These are phyloP conservation scores for Enhydra lutris DNA, from an alignment of 2,113 vertebrate species.

Conservation along the genomic window DNA sequence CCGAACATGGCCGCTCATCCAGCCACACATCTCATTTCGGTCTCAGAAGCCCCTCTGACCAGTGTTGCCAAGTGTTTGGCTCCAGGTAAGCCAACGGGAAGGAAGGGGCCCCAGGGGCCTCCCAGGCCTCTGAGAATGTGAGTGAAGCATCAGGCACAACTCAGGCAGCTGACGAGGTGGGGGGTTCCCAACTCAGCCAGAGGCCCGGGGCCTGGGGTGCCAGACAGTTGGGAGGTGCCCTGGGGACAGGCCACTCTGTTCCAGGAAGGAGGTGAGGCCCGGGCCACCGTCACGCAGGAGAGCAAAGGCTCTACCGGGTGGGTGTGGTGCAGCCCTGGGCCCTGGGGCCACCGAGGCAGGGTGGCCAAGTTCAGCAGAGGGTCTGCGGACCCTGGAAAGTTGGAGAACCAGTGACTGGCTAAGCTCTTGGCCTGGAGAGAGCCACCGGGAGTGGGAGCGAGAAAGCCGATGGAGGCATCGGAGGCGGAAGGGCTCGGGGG, in stretches of 20 bases:
- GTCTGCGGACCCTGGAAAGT: background rate
- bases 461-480: background rate
- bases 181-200: background rate
- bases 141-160: background rate
- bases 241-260: background rate
- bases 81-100: background rate
- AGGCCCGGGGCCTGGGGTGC: background rate
- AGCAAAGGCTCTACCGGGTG: background rate
- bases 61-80: background rate
- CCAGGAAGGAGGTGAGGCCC: background rate
- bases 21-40: background rate
- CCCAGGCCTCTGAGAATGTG: too few species aligned
- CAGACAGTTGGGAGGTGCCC: background rate
- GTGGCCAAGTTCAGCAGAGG: background rate
- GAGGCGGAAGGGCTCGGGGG: background rate
- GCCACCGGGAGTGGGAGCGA: background rate
- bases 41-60: background rate
- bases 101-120: background rate
- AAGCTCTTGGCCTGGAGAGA: background rate
- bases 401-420: background rate
- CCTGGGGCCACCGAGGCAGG: background rate
- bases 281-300: accelerated
- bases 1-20: accelerated
- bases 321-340: background rate
- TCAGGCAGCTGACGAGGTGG: background rate